These are phyloP conservation scores for Diogma glabrata DNA, from an alignment of 2,888 invertebrate genomes.

Conservation along the genomic window DNA sequence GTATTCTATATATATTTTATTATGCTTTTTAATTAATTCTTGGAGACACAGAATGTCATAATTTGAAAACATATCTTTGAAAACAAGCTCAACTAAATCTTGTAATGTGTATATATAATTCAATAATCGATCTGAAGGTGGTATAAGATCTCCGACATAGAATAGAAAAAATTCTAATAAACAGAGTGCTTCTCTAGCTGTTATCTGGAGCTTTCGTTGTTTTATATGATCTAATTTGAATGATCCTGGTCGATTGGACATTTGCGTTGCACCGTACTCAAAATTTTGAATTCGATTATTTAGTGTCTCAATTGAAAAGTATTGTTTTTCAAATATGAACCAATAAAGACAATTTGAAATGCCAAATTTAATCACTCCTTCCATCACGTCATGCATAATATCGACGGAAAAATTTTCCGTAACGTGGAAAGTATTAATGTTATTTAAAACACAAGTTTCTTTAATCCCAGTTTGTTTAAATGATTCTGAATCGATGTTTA, in stretches of 20 bases:
- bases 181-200: slow-evolving; percentile 18
- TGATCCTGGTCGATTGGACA: slow-evolving; percentile 18
- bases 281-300: slow-evolving; percentile 15
- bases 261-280: slow-evolving; percentile 7
- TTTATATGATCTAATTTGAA: slow-evolving; percentile 17
- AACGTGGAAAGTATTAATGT: slow-evolving; percentile 17
- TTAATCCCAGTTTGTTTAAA: slow-evolving; percentile 6
- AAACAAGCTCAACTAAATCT: not conserved
- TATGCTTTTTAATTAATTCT: not conserved
- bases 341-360: slow-evolving; percentile 17
- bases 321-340: slow-evolving; percentile 14
- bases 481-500: slow-evolving; percentile 11
- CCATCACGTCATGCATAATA: slow-evolving; percentile 21
- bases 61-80: not conserved
- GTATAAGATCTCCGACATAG: not conserved
- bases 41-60: not conserved
- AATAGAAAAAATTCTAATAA: slow-evolving; percentile 16
- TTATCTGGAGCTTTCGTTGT: slow-evolving; percentile 13
- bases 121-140: not conserved
- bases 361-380: slow-evolving; percentile 19
- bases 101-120: not conserved
- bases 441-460: slow-evolving; percentile 17
- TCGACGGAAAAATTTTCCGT: slow-evolving; percentile 20
- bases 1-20: not conserved
- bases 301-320: slow-evolving; percentile 16